These are phyloP conservation scores for Papilio polytes DNA, from an alignment of 1,140 invertebrate species.

Conservation along the genomic window DNA sequence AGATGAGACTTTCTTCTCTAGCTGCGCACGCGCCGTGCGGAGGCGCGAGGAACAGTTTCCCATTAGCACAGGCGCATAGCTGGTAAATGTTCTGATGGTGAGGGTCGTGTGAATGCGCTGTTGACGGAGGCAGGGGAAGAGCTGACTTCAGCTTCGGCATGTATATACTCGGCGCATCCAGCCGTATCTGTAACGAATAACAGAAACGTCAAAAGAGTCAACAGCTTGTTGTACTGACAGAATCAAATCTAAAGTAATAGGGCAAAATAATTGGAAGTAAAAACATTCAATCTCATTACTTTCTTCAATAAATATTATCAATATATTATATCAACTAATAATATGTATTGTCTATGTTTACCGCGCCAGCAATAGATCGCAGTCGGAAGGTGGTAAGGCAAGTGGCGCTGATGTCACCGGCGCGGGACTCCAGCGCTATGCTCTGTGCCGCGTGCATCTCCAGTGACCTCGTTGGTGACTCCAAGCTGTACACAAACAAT, in stretches of 20 bases:
- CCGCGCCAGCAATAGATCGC: constrained; percentile 91
- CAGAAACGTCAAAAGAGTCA: no score
- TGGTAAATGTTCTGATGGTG: constrained; percentile 91
- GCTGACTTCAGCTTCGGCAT: constrained; percentile 89
- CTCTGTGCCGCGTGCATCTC: constrained; percentile 92
- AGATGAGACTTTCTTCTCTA: constrained; percentile 81
- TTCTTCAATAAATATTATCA: no score
- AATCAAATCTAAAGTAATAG: no score
- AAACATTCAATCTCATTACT: no score
- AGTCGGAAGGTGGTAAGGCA: constrained; percentile 93
- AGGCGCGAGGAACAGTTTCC: constrained; percentile 94
- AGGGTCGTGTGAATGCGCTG: constrained; percentile 75
- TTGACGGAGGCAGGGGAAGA: constrained; percentile 78
- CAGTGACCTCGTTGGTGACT: constrained; percentile 94
- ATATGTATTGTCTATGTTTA: constrained; percentile 65
- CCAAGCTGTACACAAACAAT: constrained; percentile 86
- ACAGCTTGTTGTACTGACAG: no score
- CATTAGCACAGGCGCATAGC: constrained; percentile 95
- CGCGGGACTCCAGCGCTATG: constrained; percentile 92
- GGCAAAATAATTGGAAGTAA: no score
- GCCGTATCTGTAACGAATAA: constrained; percentile 81
- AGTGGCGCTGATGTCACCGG: constrained; percentile 92
- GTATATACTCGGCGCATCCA: constrained; percentile 87
- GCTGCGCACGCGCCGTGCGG: constrained; percentile 91
- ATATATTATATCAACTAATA: not conserved